Base-by-base conservation (phyloP, 2,797 vertebrate species). In the Syngnathus acus region DNA sequence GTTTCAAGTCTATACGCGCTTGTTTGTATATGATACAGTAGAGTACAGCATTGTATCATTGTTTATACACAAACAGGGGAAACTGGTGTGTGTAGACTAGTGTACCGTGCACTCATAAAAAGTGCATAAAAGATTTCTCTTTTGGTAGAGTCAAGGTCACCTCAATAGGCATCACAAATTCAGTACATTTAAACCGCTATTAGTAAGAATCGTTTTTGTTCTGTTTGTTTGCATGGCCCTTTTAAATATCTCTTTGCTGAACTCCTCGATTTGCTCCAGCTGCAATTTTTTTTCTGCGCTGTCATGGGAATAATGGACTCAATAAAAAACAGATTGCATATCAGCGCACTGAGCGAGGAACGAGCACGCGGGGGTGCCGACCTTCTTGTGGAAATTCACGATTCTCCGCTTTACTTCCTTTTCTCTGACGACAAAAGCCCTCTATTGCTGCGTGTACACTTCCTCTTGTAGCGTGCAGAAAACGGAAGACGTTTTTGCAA, bases 21-120 rank as follows among this genome's bases (percentile, higher is more conserved):
- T 88, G 74, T 88, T 86, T 86, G 64, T 67, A 79, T 64, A 69
- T 54, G 67, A 84, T 72, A 86, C 75, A 55, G 60, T 75, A 72
- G 65, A 72, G 74, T 79, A 68, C 40, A 60, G 43, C 78, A 70
- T 23, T 70, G 57, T 62, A 73, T 66, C 62, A 1, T 9, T 85
- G 82, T 88, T 88, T 84, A 87, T 62, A 77, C 48, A 79, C 69
- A 84, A 80, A 88, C 80, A 86, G 45, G 58, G 51, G 0, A 54
- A n/a, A 40, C 26, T 32, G 48, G 55, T 68, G 21, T 21, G 50
- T 53, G 11, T 37, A 23, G 17, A 37, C 47, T n/a, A 61, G 64
- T 71, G 69, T 73, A 72, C 75, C 17, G 55, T 37, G 17, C 32
- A 57, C 32, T 17, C 26, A 37, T 21, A 13, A 37, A 16, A 7